Conservation (phyloP, 2,888 invertebrate species). For the Ernsta delagoae region DNA sequence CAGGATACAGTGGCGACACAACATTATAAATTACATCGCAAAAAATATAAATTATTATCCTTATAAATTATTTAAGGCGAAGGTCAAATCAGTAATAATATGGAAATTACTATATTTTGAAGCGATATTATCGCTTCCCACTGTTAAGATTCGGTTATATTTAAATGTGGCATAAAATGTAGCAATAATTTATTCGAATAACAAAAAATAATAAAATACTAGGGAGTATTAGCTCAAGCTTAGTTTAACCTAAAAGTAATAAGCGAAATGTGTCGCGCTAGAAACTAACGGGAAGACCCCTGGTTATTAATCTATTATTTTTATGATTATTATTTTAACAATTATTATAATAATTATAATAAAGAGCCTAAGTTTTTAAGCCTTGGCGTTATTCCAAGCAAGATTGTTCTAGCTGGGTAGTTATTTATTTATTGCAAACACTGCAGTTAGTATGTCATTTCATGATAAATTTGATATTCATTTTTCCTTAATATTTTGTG, state of each 20-base stretch:
- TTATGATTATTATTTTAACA: slow-evolving; percentile 1
- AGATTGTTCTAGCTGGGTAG: slow-evolving; percentile 38
- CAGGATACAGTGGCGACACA: slow-evolving; percentile 44
- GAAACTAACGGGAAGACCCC: slow-evolving; percentile 24
- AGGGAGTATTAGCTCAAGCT: slow-evolving; percentile 26
- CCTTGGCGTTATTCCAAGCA: slow-evolving; percentile 23
- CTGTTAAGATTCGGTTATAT: too few relatives aligned
- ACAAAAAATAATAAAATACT: background rate
- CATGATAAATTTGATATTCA: background rate
- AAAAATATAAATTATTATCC: background rate
- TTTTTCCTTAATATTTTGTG: too few relatives aligned
- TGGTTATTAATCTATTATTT: background rate
- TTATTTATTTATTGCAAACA: slow-evolving; percentile 34
- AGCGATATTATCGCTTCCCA: too few relatives aligned
- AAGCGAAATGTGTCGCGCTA: slow-evolving; percentile 37
- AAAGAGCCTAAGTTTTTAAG: slow-evolving; percentile 23
- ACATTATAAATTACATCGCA: slow-evolving; percentile 23
- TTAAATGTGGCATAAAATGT: too few relatives aligned
- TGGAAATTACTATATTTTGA: too few relatives aligned
- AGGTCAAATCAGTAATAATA: too few relatives aligned
- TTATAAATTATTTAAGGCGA: too few relatives aligned
- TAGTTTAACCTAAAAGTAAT: slow-evolving; percentile 26
- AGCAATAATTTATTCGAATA: too few relatives aligned
- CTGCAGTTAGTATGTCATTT: slow-evolving; percentile 17
- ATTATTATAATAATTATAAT: slow-evolving; percentile 18